Percentiles rank a stretch among this genome's conserved stretches.
Conservation (phyloP, 2,797 vertebrate species). For the Brachyalestes nurse region DNA sequence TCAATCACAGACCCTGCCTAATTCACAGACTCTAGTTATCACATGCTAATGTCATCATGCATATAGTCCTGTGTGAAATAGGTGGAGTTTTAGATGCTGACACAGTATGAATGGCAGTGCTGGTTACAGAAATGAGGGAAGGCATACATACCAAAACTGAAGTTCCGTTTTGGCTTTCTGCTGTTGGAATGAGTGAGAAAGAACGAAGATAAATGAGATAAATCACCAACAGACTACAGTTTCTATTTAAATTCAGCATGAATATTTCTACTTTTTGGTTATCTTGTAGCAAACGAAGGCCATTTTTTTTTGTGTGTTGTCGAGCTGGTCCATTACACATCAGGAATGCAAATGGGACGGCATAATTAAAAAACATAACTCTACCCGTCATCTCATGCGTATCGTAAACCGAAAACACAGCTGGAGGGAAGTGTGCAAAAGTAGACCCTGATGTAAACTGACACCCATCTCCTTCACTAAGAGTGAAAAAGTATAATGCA, state of each 20-base stretch:
- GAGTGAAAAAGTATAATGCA: neutral
- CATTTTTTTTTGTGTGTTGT: neutral
- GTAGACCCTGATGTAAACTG: neutral
- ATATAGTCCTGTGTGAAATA: neutral
- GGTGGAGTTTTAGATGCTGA: neutral
- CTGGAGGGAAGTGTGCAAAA: slow-evolving; percentile 1
- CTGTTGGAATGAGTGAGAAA: slow-evolving; percentile 32
- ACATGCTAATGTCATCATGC: neutral
- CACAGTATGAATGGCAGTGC: neutral
- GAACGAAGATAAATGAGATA: slow-evolving; percentile 21
- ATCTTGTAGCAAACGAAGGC: neutral
- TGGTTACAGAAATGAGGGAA: neutral
- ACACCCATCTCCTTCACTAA: slow-evolving; percentile 1
- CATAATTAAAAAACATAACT: slow-evolving; percentile 9
- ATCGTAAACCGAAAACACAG: neutral
- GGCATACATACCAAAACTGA: slow-evolving; percentile 46
- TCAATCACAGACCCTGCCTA: neutral
- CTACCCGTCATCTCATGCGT: neutral
- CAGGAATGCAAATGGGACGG: slow-evolving; percentile 4
- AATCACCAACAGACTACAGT: neutral
- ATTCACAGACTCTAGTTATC: neutral
- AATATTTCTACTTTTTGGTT: neutral
- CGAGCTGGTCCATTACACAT: neutral
- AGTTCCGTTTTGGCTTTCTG: slow-evolving; percentile 42
- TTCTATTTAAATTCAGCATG: neutral